Evolutionary conservation across 2,888 invertebrate species (phyloP).

Genomic region (Coremacera marginata): DNA sequence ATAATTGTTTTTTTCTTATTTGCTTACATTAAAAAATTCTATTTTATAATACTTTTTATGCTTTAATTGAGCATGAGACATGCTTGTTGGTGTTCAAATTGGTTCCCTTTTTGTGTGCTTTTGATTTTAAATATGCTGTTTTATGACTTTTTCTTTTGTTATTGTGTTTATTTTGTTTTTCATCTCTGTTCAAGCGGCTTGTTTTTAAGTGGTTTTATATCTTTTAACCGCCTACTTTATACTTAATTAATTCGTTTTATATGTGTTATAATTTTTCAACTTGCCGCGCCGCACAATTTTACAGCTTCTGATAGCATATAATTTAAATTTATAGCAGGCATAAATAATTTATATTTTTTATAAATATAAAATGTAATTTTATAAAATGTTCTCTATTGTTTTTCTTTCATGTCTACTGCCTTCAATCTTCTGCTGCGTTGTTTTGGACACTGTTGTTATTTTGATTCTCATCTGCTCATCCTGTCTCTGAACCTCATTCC

Average conservation of each 20-base stretch:
- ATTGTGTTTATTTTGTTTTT: not conserved
- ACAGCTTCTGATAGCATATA: no score
- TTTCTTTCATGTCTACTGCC: not conserved
- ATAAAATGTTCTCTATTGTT: not conserved
- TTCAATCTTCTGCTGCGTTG: not conserved
- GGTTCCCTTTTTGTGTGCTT: not conserved
- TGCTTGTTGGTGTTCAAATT: no score
- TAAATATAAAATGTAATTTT: not conserved
- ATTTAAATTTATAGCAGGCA: no score
- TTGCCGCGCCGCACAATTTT: no score
- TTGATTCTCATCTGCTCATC: not conserved
- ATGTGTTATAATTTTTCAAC: no score
- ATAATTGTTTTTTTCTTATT: no score
- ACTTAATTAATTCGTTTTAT: no score
- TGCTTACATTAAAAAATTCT: no score
- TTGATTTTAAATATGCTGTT: not conserved
- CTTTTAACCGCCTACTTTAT: no score
- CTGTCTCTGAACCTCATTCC: not conserved
- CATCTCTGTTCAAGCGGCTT: not conserved
- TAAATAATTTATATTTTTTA: no score
- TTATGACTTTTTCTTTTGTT: not conserved
- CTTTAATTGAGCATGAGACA: no score
- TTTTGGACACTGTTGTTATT: not conserved
- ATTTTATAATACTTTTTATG: no score
- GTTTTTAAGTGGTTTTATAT: not conserved